Conservation (phyloP, 1,140 invertebrate genomes). For the Oedothorax gibbosus region DNA sequence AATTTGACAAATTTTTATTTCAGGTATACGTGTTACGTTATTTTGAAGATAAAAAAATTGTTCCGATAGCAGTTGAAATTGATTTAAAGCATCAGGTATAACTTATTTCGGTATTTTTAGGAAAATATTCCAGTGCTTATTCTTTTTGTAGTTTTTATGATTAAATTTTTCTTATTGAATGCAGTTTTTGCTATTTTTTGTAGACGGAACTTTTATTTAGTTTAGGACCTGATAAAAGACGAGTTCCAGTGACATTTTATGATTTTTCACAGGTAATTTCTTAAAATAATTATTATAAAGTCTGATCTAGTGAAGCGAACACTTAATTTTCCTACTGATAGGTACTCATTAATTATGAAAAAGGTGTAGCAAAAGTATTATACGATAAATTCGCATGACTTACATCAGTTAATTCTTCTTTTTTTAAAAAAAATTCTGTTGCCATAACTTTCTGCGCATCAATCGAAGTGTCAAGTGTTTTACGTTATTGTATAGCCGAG, state of each 20-base stretch:
- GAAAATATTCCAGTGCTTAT: not conserved
- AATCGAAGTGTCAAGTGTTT: no score
- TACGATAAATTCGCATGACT: no score
- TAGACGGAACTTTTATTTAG: conserved; percentile 21
- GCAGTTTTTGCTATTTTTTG: not conserved
- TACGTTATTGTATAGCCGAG: no score
- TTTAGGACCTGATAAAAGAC: not conserved
- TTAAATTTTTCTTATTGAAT: not conserved
- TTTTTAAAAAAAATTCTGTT: no score
- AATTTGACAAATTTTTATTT: not conserved
- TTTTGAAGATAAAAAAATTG: not conserved
- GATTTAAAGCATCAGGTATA: conserved; percentile 23
- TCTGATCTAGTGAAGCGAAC: no score
- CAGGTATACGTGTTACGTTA: conserved; percentile 26
- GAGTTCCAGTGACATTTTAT: conserved; percentile 11
- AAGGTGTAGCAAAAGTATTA: no score
- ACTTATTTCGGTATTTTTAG: not conserved
- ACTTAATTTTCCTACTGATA: no score
- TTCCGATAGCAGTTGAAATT: conserved; percentile 8
- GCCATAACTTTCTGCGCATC: no score
- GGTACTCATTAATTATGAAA: no score
- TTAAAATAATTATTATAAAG: no score
- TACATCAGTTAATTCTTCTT: no score
- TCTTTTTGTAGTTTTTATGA: not conserved
- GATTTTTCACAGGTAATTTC: conserved; percentile 34